Evolutionary conservation across 2,797 vertebrate genomes (phyloP).

Genomic region (Propithecus perrieri): DNA sequence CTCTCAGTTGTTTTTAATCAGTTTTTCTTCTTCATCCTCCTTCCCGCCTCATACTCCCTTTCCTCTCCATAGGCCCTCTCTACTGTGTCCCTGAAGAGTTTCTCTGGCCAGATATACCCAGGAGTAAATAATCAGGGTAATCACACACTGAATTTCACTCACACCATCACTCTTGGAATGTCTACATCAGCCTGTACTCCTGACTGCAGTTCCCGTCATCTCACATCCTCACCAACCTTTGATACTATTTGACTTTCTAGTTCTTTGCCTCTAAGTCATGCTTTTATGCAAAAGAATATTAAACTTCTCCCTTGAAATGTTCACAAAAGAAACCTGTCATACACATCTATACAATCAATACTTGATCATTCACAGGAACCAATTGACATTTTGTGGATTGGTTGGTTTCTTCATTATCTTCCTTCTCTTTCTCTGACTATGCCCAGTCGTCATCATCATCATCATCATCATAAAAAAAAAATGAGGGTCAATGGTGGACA

Average conservation of each 20-base stretch:
- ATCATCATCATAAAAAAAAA: not conserved
- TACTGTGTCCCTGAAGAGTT: not conserved
- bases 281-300: slow-evolving; percentile 19
- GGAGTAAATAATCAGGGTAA: not conserved
- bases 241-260: not conserved
- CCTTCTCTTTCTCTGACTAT: not conserved
- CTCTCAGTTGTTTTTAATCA: not conserved
- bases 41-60: not conserved
- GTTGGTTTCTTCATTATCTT: not conserved
- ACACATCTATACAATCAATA: not conserved
- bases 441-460: not conserved
- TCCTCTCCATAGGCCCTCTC: not conserved
- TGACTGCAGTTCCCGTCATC: not conserved
- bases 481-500: not conserved
- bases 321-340: not conserved
- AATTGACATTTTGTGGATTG: not conserved
- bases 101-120: not conserved
- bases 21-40: not conserved
- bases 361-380: not conserved
- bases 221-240: not conserved
- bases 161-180: not conserved
- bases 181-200: not conserved
- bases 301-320: not conserved
- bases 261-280: not conserved
- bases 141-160: not conserved